Evolutionary conservation across 2,113 vertebrate species (phyloP).

Genomic region (Riparia riparia): DNA sequence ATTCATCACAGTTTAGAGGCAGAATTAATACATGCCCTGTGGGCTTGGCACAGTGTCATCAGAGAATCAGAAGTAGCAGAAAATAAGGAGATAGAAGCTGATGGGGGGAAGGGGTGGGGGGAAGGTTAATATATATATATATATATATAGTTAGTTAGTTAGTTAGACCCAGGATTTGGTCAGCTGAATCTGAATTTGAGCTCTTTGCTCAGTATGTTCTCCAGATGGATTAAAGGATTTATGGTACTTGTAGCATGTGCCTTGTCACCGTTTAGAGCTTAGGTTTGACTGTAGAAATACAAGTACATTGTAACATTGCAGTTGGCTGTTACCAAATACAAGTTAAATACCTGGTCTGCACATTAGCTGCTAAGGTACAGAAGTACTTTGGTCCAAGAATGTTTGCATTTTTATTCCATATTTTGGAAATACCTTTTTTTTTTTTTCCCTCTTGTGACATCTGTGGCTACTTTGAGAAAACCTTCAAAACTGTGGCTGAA

Average conservation of each 20-base stretch:
- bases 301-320: not conserved
- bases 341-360: not conserved
- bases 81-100: not conserved
- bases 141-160: too few species aligned
- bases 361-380: not conserved
- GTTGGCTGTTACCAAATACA: not conserved
- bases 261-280: not conserved
- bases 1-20: conserved; percentile 25
- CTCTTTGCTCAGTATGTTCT: not conserved
- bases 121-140: too few species aligned
- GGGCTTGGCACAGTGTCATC: not conserved
- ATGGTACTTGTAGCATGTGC: not conserved
- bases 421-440: not conserved
- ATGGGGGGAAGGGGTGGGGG: too few species aligned
- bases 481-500: not conserved
- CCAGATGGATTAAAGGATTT: not conserved
- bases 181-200: not conserved
- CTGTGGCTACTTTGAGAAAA: not conserved
- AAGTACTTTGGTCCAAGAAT: not conserved
- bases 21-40: not conserved
- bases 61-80: not conserved
- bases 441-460: not conserved
- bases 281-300: not conserved
- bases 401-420: not conserved
- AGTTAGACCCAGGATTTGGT: not conserved